Percentiles rank a stretch among this genome's conserved stretches.
Evolutionary conservation across 2,797 vertebrate species (phyloP).

Genomic region (Australoheros facetus): DNA sequence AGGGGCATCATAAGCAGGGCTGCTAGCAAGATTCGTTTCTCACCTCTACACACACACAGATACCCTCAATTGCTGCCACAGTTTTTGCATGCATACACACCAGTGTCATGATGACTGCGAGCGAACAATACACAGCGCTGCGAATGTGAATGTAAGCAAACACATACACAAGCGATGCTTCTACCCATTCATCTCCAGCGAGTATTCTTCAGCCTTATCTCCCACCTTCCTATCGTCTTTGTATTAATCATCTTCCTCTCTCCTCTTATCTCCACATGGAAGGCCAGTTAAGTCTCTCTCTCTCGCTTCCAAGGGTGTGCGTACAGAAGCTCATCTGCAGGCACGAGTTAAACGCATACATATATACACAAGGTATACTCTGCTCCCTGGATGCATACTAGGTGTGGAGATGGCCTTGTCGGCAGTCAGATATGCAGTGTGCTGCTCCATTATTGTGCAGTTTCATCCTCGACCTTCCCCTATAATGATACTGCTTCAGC

Average conservation of each 20-base stretch:
- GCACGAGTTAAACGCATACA: constrained; percentile 5
- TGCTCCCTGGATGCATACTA: constrained; percentile 5
- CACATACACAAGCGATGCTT: constrained; percentile 5
- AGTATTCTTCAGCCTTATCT: constrained; percentile 63
- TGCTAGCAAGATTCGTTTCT: constrained; percentile 50
- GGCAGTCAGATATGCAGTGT: constrained; percentile 40
- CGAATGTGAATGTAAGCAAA: not conserved
- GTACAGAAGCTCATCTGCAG: constrained; percentile 23
- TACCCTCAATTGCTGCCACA: constrained; percentile 31
- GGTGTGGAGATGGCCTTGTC: constrained; percentile 47
- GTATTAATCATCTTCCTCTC: constrained; percentile 68
- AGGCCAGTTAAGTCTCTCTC: constrained; percentile 40
- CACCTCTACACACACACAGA: constrained; percentile 31
- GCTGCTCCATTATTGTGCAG: constrained; percentile 32
- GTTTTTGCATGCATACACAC: constrained; percentile 23
- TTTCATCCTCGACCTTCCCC: constrained; percentile 47
- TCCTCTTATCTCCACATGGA: constrained; percentile 63
- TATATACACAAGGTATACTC: constrained; percentile 20
- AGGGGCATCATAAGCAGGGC: constrained; percentile 58
- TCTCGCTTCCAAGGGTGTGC: not conserved
- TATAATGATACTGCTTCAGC: constrained; percentile 10
- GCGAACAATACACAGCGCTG: constrained; percentile 24
- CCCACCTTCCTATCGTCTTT: constrained; percentile 47
- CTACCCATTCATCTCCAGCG: constrained; percentile 49
- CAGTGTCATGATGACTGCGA: constrained; percentile 46